Percentiles rank a stretch among this genome's conserved stretches.
Conservation (phyloP, 2,797 vertebrate species). For the Triplophysa bombifrons region DNA sequence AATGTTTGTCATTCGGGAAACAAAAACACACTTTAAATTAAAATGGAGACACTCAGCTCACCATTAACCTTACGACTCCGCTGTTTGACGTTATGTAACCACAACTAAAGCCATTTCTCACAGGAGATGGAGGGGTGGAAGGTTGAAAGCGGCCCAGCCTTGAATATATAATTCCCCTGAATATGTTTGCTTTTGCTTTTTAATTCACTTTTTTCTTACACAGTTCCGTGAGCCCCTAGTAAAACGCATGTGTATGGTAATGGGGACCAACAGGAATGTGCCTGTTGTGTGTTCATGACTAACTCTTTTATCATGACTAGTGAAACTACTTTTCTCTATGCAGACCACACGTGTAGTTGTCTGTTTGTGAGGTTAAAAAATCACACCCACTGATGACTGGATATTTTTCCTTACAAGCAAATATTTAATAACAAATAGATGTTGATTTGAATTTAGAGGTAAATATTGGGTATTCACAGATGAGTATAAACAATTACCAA, state of each 20-base stretch:
- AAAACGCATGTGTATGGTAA: slow-evolving; percentile 34
- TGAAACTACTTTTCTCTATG: neutral
- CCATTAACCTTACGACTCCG: slow-evolving; percentile 50
- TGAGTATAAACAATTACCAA: slow-evolving; percentile 9
- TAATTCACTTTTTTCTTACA: slow-evolving; percentile 49
- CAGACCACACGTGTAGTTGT: neutral
- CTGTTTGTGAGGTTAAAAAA: neutral
- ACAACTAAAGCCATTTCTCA: slow-evolving; percentile 30
- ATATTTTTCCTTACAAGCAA: neutral
- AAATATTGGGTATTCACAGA: neutral
- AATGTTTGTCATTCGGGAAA: slow-evolving; percentile 56
- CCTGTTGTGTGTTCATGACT: slow-evolving; percentile 1
- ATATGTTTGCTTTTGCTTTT: slow-evolving; percentile 51
- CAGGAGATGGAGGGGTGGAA: slow-evolving; percentile 18
- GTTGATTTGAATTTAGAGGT: slow-evolving; percentile 8
- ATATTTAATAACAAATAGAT: neutral
- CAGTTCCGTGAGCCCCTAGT: slow-evolving; percentile 46
- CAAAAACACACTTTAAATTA: slow-evolving; percentile 55
- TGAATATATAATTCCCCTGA: slow-evolving; percentile 47
- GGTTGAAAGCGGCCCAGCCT: slow-evolving; percentile 36
- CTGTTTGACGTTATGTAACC: slow-evolving; percentile 46
- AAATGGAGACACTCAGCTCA: slow-evolving; percentile 54
- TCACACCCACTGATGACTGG: neutral
- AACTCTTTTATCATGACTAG: neutral
- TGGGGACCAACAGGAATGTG: slow-evolving; percentile 16